Evolutionary conservation across 2,888 invertebrate species (phyloP), one percentile per base, ranked within the genome.

Genomic region (Phyllotreta striolata): DNA sequence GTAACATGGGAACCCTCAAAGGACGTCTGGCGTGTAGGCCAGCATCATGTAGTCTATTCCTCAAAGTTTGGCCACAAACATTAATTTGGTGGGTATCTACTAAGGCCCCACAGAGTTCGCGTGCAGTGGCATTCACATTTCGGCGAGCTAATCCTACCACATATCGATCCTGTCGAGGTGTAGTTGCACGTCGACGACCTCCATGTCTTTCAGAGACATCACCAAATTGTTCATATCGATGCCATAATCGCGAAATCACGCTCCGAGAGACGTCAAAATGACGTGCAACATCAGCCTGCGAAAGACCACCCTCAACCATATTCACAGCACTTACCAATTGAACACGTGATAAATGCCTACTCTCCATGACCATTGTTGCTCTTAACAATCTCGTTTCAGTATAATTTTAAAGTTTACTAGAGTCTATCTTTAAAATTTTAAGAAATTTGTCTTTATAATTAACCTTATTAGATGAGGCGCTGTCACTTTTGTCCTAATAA

Each of bases 1-100:
- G 49, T 49, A 13, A 24, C 34, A 49, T 10, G 10, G 2, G 34
- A 49, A 49, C 49, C 34, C 49, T 49, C 35, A 41, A 41, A 3
- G 49, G 10, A 49, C 49, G 13, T 49, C 34, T 49, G 49, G 49
- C 49, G 49, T 24, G 10, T 8, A 10, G 12, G 7, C 52, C 52
- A 52, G 52, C 52, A n/a, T 52, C 38, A 38, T 52, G 8, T 24
- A 52, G 12, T 38, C 52, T 52, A 52, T 52, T 52, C 38, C 38
- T 52, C 38, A 52, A 52, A 52, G 52, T 52, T 52, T 52, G 38
- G 52, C 7, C 38, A 7, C 35, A 52, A 8, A 12, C 37, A 38
- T n/a, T 37, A 52, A 52, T 37, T 5, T 52, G 37, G 6, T 38
- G 52, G 6, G 52, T 24, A 52, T 35, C 38, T 52, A 9, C 38